Evolutionary conservation across 2,888 invertebrate species (phyloP).

Genomic region (Patella ulyssiponensis): DNA sequence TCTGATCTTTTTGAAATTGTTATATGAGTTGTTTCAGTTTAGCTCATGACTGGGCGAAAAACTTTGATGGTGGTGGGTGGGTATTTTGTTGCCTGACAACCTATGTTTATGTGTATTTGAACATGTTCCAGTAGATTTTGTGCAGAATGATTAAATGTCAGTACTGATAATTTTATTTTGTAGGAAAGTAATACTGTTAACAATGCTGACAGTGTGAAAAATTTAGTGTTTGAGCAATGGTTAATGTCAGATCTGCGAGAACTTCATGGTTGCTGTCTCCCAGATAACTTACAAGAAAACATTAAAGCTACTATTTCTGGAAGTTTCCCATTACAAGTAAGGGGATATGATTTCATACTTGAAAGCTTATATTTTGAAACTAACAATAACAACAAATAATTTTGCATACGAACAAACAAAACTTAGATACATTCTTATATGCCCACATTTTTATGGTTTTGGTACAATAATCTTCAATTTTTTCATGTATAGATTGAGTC

Average conservation of each 20-base stretch:
- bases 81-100: too few species aligned
- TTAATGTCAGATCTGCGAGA: constrained; percentile 64
- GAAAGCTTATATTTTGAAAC: too few species aligned
- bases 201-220: constrained; percentile 44
- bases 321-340: constrained; percentile 63
- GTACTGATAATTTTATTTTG: constrained; percentile 14
- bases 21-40: too few species aligned
- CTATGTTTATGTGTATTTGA: too few species aligned
- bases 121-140: too few species aligned
- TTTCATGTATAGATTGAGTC: constrained; percentile 55
- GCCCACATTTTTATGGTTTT: too few species aligned
- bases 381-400: too few species aligned
- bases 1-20: too few species aligned
- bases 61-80: too few species aligned
- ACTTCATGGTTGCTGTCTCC: constrained; percentile 58
- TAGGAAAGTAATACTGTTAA: constrained; percentile 35
- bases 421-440: not conserved
- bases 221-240: constrained; percentile 68
- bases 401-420: too few species aligned
- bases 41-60: too few species aligned
- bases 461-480: not conserved
- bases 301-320: constrained; percentile 56
- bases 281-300: constrained; percentile 40
- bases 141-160: too few species aligned
- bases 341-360: not conserved